These are phyloP conservation scores for Microtus oregoni DNA, from an alignment of 2,113 vertebrate genomes.

Conservation along the genomic window DNA sequence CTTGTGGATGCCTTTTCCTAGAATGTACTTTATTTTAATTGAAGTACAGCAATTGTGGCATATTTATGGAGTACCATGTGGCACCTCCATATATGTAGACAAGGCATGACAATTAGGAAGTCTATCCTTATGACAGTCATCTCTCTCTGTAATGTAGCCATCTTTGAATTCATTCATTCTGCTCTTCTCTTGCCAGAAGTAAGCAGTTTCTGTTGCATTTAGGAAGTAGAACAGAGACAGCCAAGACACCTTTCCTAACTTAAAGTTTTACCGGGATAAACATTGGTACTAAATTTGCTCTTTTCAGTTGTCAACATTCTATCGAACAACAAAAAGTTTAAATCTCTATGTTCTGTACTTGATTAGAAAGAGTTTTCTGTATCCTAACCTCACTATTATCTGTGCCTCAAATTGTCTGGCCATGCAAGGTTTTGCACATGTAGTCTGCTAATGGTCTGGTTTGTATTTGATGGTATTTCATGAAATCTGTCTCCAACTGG, in stretches of 20 bases:
- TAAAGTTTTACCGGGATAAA: not conserved
- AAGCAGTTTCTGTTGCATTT: not conserved
- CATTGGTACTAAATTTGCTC: not conserved
- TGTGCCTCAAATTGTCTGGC: not conserved
- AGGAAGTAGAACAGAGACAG: not conserved
- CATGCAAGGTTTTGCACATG: accelerated
- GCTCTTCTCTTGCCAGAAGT: not conserved
- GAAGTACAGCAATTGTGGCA: not conserved
- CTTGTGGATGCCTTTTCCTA: not conserved
- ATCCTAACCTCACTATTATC: not conserved
- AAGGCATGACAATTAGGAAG: not conserved
- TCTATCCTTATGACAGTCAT: not conserved
- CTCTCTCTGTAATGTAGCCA: not conserved
- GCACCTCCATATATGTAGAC: not conserved
- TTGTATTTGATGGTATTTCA: not conserved
- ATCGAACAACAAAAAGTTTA: not conserved
- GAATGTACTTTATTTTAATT: not conserved
- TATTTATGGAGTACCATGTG: not conserved
- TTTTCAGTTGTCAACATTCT: slow-evolving; percentile 28
- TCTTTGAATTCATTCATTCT: not conserved
- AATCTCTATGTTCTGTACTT: not conserved
- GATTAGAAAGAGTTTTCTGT: not conserved
- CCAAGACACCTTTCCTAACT: not conserved
- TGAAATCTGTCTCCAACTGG: not conserved
- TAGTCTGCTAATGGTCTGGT: not conserved